These are phyloP conservation scores for Anastatus disparis DNA, from an alignment of 1,140 invertebrate species.

Conservation along the genomic window DNA sequence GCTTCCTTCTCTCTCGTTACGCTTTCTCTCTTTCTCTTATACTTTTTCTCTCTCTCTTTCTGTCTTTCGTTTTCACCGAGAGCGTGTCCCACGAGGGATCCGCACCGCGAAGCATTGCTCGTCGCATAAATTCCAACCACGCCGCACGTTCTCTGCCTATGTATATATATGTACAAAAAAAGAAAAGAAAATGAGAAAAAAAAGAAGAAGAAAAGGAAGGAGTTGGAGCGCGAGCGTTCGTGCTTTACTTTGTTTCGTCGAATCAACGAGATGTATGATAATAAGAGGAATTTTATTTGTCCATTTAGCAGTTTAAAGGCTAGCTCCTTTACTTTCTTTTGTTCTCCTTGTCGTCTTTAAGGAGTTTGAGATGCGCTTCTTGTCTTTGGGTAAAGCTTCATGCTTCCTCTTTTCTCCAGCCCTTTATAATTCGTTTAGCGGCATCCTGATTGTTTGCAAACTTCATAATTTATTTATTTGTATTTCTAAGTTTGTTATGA, in stretches of 20 bases:
- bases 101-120: constrained; percentile 23
- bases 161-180: constrained; percentile 39
- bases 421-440: no score
- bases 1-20: not conserved
- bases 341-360: not conserved
- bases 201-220: not conserved
- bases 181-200: no score
- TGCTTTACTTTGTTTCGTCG: constrained; percentile 26
- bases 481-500: no score
- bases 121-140: constrained; percentile 58
- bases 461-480: no score
- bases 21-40: not conserved
- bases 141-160: constrained; percentile 37
- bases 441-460: no score
- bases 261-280: constrained; percentile 35
- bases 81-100: constrained; percentile 13
- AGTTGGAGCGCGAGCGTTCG: not conserved
- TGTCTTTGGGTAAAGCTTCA: no score
- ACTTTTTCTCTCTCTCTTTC: not conserved
- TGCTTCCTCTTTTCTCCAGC: no score
- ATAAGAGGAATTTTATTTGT: constrained; percentile 38
- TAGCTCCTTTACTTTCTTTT: not conserved
- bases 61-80: not conserved
- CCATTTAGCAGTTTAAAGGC: constrained; percentile 25
- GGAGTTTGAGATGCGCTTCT: no score